Conservation (phyloP, 1,140 invertebrate species). For the Aphaenogaster ashmeadi region DNA sequence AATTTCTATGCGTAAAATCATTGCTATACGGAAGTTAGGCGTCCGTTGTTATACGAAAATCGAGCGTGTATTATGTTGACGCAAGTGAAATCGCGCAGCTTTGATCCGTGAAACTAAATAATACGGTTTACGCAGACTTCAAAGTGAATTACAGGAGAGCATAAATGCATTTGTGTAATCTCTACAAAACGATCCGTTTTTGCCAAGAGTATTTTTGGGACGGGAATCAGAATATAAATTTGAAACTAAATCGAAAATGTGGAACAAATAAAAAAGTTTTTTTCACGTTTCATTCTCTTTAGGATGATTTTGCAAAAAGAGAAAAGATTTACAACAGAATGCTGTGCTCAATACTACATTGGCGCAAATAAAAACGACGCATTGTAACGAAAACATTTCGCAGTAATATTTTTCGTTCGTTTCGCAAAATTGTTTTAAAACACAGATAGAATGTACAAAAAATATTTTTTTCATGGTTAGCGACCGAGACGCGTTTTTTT, state of each 20-base stretch:
- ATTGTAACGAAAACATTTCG: conserved; percentile 2
- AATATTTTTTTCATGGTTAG: conserved; percentile 10
- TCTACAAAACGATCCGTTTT: conserved; percentile 19
- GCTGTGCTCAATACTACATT: neutral
- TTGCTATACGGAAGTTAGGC: neutral
- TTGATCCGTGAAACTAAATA: conserved; percentile 44
- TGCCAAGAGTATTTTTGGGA: neutral
- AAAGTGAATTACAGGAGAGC: neutral
- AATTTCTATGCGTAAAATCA: conserved; percentile 29
- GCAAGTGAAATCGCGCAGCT: conserved; percentile 17
- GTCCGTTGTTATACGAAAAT: conserved; percentile 27
- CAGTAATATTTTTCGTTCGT: conserved; percentile 1
- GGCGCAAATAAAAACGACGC: conserved; percentile 5
- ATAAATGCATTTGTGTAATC: conserved; percentile 26
- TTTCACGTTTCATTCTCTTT: neutral
- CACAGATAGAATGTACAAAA: neutral
- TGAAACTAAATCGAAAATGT: neutral
- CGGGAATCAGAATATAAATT: neutral
- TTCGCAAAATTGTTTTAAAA: conserved; percentile 14
- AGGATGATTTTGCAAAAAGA: neutral
- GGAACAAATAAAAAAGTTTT: neutral
- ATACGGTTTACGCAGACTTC: conserved; percentile 15
- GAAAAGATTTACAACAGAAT: neutral
- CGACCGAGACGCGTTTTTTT: neutral
- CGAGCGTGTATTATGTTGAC: neutral